Conservation (phyloP, 2,888 invertebrate species). For the Hirtodrosophila histrioides region DNA sequence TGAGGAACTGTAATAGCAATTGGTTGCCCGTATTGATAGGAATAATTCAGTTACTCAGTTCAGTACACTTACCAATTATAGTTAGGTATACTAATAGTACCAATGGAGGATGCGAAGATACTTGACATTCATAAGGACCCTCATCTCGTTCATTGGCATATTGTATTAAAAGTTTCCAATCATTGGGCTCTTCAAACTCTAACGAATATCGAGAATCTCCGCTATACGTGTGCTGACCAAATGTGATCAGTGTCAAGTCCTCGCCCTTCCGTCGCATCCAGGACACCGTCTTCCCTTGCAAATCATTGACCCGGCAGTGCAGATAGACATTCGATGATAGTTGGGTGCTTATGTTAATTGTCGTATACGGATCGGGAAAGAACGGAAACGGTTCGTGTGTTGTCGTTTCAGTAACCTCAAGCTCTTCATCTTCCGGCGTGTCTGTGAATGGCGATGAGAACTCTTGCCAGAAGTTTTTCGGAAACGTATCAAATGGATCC, state of each 20-base stretch:
- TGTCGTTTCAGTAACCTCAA: conserved; percentile 84
- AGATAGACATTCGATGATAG: conserved; percentile 87
- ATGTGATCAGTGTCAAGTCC: conserved; percentile 89
- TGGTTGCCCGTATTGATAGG: too few relatives aligned
- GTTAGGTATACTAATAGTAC: conserved; percentile 88
- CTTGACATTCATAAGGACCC: conserved; percentile 92
- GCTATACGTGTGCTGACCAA: conserved; percentile 88
- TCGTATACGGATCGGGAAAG: conserved; percentile 88
- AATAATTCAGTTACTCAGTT: neutral
- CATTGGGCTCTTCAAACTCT: conserved; percentile 89
- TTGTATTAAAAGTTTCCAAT: conserved; percentile 90
- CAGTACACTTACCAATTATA: conserved; percentile 88
- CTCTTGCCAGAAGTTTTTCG: conserved; percentile 85
- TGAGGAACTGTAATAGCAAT: conserved; percentile 88
- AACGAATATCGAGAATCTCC: conserved; percentile 89
- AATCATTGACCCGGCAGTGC: conserved; percentile 88
- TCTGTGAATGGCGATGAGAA: conserved; percentile 85
- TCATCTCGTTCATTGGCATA: conserved; percentile 90
- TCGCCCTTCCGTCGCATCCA: conserved; percentile 89
- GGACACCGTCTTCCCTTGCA: conserved; percentile 90
- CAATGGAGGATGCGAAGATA: conserved; percentile 91
- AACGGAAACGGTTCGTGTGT: conserved; percentile 90
- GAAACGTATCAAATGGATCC: conserved; percentile 84
- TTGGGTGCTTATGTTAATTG: conserved; percentile 88
- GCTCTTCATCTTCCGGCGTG: conserved; percentile 83